A percentile compares a stretch with the other conserved stretches of the same genome.
Evolutionary conservation across 2,797 vertebrate genomes (phyloP).

Genomic region (Molothrus ater): DNA sequence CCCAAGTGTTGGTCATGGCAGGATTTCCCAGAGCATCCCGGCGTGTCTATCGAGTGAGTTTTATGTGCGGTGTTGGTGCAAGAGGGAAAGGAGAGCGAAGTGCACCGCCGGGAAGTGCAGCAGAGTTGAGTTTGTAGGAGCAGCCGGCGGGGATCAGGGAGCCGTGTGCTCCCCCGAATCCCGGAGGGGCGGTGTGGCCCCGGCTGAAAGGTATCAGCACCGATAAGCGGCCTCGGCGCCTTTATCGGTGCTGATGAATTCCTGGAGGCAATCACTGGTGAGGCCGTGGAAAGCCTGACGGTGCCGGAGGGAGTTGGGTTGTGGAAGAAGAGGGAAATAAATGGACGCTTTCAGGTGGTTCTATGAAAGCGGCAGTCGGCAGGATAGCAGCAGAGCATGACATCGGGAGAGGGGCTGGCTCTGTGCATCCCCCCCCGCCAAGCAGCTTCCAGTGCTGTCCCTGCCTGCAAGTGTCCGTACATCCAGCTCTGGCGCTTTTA

Average conservation of each 20-base stretch:
- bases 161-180: background rate
- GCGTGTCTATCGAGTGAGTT: slow-evolving; percentile 27
- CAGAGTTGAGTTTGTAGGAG: background rate
- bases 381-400: background rate
- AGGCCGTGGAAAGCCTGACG: background rate
- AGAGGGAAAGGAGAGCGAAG: background rate
- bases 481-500: fast-evolving
- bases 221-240: background rate
- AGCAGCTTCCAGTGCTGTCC: background rate
- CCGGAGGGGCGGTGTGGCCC: background rate
- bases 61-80: background rate
- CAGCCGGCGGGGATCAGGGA: background rate
- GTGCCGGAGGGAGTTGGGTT: background rate
- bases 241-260: background rate
- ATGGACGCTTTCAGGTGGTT: background rate
- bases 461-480: background rate
- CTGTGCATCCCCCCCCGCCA: background rate
- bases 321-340: background rate
- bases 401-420: background rate
- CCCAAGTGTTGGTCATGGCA: background rate
- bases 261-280: fast-evolving
- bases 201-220: background rate
- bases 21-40: background rate
- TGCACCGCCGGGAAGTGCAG: background rate
- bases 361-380: background rate